phyloP scores from a whole-genome alignment of 2,888 invertebrate species.

The Diplolepis rosae region DNA sequence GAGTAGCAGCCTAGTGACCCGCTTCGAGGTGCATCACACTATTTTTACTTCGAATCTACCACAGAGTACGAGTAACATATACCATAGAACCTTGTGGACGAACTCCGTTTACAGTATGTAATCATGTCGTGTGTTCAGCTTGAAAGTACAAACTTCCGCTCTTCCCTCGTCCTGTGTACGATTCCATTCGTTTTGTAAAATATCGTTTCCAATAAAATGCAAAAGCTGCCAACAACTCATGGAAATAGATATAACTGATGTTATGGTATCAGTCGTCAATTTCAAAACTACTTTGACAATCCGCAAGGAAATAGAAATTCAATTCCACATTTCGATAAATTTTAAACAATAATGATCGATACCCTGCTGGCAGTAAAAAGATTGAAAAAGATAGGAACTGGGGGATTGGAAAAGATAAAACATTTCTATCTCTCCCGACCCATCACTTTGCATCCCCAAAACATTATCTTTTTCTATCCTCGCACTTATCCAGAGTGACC shows the following conservation, averaged over 20 bases:
- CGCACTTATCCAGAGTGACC: too few relatives aligned
- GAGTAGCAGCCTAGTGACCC: constrained; percentile 69
- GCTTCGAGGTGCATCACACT: constrained; percentile 68
- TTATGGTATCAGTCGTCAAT: background rate
- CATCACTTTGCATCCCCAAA: too few relatives aligned
- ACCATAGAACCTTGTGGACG: constrained; percentile 6
- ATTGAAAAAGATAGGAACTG: too few relatives aligned
- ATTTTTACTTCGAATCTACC: constrained; percentile 68
- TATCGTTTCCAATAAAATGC: background rate
- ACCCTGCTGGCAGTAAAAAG: too few relatives aligned
- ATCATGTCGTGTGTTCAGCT: background rate
- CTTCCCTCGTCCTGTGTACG: background rate
- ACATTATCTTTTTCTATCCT: too few relatives aligned
- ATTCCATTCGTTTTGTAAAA: background rate
- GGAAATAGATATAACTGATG: background rate
- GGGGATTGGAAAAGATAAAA: too few relatives aligned
- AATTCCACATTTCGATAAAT: too few relatives aligned
- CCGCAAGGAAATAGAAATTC: too few relatives aligned
- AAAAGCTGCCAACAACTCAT: background rate
- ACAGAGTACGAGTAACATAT: constrained; percentile 48
- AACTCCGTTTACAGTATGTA: background rate
- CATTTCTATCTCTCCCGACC: too few relatives aligned
- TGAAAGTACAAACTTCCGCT: constrained; percentile 21
- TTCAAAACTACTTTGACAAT: too few relatives aligned
- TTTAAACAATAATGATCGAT: too few relatives aligned